Evolutionary conservation across 2,113 vertebrate species (phyloP), one percentile per base, ranked within the genome.

Genomic region (Chlorodrepanis virens): DNA sequence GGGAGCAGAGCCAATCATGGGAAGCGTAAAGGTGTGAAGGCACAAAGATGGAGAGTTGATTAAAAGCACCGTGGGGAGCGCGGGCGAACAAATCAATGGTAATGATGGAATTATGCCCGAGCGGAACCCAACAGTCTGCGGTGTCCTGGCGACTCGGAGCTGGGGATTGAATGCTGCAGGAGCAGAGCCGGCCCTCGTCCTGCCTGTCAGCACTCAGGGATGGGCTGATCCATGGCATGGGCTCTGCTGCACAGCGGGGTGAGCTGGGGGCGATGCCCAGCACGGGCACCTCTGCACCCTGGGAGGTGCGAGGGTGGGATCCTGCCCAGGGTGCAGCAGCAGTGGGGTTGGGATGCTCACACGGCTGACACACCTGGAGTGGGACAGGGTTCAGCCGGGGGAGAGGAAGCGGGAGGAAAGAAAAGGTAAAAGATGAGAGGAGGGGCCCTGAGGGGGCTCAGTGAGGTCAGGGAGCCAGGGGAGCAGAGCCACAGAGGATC

Each of bases 21-120:
- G 91, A 95, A 97, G 90, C 86, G 72, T 82, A 90, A 96, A 95
- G 93, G 94, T 97, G 96, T 97, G 96, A 96, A 97, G 93, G 90
- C 90, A 95, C 88, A 92, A 96, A 95, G 93, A 96, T 89, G 90
- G 88, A 89, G 93, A 95, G 92, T 75, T 96, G 96, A 97, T 97
- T 97, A 96, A 97, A 96, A 94, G 90, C 88, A 93, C 95, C 72
- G 2, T 75, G 92, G 93, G 93, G 96, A 96, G 88, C 14, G 2
- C 28, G 72, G 84, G 75, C 3, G 85, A 93, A 92, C 90, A 96
- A 93, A 96, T 94, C 96, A 96, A 56, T 82, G 94, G 85, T 94
- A 96, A 94, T 90, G 92, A 90, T 86, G 83, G 93, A 88, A 97
- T 96, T 95, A 94, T 89, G 96, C 86, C 92, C 89, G 88, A 95